These are phyloP conservation scores for Temnothorax nylanderi DNA, from an alignment of 1,140 invertebrate species.

Conservation along the genomic window DNA sequence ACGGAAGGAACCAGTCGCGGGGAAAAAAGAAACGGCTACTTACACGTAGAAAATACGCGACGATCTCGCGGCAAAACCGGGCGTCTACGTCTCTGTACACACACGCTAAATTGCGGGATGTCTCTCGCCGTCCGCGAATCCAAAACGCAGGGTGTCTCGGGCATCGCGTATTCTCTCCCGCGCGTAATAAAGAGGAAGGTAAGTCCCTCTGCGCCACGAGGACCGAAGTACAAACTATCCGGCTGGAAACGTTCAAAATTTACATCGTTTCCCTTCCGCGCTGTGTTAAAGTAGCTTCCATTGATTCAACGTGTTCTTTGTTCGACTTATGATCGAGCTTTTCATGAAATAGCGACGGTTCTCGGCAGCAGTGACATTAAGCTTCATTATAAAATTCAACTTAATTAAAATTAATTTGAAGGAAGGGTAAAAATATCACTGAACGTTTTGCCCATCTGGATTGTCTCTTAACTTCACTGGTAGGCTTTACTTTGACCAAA, in stretches of 20 bases:
- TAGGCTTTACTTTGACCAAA: not conserved
- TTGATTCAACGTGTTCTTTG: not conserved
- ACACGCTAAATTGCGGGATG: constrained; percentile 35
- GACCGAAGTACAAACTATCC: not conserved
- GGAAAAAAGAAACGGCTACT: constrained; percentile 22
- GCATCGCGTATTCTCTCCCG: not conserved
- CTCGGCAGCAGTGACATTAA: too few species aligned
- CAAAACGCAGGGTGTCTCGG: not conserved
- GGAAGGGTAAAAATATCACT: not conserved
- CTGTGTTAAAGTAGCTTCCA: not conserved
- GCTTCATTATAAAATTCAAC: not conserved
- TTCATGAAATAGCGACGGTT: not conserved
- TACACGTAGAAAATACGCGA: constrained; percentile 49
- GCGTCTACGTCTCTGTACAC: constrained; percentile 30
- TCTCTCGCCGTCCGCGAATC: not conserved
- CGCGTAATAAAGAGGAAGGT: not conserved
- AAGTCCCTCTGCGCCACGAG: not conserved
- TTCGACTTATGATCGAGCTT: not conserved
- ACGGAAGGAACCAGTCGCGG: not conserved
- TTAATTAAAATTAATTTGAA: constrained; percentile 13
- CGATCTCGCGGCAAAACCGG: constrained; percentile 20
- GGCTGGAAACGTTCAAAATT: not conserved
- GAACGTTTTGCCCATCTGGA: not conserved
- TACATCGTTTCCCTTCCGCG: not conserved
- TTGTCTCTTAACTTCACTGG: not conserved